Evolutionary conservation across 2,113 vertebrate genomes (phyloP).

Genomic region (Guaruba guarouba): DNA sequence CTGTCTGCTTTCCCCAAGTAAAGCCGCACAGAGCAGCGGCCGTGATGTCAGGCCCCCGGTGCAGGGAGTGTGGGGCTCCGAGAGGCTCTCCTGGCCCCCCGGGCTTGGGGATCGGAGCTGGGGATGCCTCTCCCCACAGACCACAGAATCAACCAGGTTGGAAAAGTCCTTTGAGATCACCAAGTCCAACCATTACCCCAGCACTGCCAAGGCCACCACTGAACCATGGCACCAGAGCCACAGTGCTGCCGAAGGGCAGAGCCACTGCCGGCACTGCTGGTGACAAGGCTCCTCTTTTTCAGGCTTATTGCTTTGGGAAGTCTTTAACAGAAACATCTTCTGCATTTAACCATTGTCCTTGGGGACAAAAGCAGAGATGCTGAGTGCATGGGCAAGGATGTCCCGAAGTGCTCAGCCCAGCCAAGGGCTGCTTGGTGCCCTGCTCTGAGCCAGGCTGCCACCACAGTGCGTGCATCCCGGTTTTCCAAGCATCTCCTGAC

Average conservation of each 20-base stretch:
- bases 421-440: accelerated
- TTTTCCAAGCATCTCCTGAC: neutral
- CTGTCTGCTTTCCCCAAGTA: constrained; percentile 6
- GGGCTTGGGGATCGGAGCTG: accelerated
- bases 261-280: neutral
- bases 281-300: neutral
- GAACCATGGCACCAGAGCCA: neutral
- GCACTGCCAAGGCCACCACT: neutral
- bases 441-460: neutral
- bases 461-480: accelerated
- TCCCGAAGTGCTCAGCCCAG: accelerated
- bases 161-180: neutral
- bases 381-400: neutral
- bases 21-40: neutral
- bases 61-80: neutral
- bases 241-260: neutral
- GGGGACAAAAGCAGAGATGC: neutral
- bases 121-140: neutral
- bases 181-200: neutral
- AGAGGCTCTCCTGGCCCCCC: neutral
- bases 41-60: neutral
- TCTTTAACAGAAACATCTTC: neutral
- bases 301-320: neutral
- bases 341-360: neutral
- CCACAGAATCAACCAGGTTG: neutral